A percentile compares a stretch with the other conserved stretches of the same genome.
These are phyloP conservation scores for Cydia strobilella DNA, from an alignment of 1,140 invertebrate species.

Conservation along the genomic window DNA sequence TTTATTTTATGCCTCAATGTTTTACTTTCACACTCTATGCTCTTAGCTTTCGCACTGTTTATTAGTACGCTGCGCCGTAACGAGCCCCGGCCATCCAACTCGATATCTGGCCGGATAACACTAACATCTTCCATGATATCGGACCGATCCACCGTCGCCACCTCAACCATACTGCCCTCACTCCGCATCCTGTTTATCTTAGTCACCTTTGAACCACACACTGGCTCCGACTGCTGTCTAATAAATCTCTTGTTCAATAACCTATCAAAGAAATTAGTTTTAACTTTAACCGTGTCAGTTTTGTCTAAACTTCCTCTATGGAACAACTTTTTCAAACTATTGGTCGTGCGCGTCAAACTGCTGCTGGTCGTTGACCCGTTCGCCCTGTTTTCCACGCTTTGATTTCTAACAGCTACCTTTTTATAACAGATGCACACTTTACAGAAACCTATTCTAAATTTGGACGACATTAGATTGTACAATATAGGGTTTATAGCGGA, in stretches of 20 bases:
- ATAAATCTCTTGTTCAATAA: conserved; percentile 68
- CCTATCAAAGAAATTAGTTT: conserved; percentile 58
- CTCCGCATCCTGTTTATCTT: conserved; percentile 64
- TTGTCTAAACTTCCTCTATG: conserved; percentile 75
- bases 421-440: conserved; percentile 82
- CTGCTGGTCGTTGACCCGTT: conserved; percentile 81
- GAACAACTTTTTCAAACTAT: conserved; percentile 73
- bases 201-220: conserved; percentile 56
- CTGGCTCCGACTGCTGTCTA: conserved; percentile 71
- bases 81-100: conserved; percentile 61
- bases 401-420: conserved; percentile 55
- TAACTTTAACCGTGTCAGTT: conserved; percentile 61
- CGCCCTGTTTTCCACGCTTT: conserved; percentile 58
- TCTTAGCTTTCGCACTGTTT: conserved; percentile 73
- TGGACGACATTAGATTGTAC: conserved; percentile 92
- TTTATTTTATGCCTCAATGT: conserved; percentile 67
- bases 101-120: conserved; percentile 58
- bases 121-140: conserved; percentile 63
- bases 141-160: conserved; percentile 48
- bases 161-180: conserved; percentile 65
- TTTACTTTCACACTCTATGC: conserved; percentile 62
- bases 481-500: conserved; percentile 91
- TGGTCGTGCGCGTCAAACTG: conserved; percentile 72
- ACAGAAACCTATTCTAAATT: conserved; percentile 89
- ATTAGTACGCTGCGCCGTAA: conserved; percentile 75